A percentile compares a stretch with the other conserved stretches of the same genome.
Evolutionary conservation across 2,797 vertebrate species (phyloP).

Genomic region (Telmatherina bonti): DNA sequence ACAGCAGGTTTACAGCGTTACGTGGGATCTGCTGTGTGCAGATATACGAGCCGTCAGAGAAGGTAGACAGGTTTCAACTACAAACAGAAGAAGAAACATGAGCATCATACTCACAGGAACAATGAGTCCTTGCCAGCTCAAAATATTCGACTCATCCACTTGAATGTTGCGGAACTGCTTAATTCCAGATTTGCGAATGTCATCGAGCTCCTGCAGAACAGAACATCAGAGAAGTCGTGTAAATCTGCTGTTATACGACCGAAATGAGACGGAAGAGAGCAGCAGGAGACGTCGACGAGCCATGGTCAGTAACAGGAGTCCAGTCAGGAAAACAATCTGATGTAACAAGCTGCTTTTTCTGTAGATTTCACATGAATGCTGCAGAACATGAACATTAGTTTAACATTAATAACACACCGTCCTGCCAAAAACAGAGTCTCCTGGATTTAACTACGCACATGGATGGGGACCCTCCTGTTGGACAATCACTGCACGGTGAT

Average conservation of each 20-base stretch:
- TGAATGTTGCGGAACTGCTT: slow-evolving; percentile 95
- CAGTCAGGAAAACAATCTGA: no score
- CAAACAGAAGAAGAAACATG: not conserved
- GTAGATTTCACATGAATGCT: not conserved
- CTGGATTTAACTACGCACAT: no score
- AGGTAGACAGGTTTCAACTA: no score
- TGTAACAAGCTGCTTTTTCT: not conserved
- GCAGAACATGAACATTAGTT: not conserved
- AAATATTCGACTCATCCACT: slow-evolving; percentile 96
- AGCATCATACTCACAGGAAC: slow-evolving; percentile 92
- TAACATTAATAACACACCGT: not conserved
- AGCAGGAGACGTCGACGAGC: no score
- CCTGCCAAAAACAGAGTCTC: no score
- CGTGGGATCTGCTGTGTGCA: not conserved
- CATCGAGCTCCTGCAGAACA: slow-evolving; percentile 92
- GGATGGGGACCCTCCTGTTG: no score
- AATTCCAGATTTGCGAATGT: slow-evolving; percentile 92
- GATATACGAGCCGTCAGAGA: no score
- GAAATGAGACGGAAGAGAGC: no score
- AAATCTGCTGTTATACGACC: not conserved
- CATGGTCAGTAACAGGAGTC: no score
- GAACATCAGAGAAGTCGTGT: not conserved
- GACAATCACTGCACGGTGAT: no score
- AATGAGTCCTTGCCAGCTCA: slow-evolving; percentile 97
- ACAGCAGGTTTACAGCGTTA: not conserved